phyloP scores from a whole-genome alignment of 2,797 vertebrate genomes.

The Parauchenoglanis ngamensis region DNA sequence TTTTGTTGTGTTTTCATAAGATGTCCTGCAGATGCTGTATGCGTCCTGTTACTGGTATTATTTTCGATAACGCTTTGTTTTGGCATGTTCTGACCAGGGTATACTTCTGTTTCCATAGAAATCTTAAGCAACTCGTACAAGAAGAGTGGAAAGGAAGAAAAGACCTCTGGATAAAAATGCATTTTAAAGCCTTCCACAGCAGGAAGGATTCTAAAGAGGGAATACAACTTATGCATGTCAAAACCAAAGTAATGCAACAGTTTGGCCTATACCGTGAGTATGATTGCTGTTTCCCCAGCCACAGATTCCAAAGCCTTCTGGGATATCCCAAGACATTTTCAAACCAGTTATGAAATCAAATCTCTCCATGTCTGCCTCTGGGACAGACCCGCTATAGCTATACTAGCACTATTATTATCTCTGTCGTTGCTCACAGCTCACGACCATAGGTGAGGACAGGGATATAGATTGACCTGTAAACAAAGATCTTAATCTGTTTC shows the following conservation, averaged over 20 bases:
- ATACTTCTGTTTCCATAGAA: slow-evolving; percentile 6
- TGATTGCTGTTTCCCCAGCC: not conserved
- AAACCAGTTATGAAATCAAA: not conserved
- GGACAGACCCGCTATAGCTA: not conserved
- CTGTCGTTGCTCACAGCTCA: no score
- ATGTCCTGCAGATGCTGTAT: not conserved
- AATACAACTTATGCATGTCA: slow-evolving; percentile 71
- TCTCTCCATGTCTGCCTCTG: not conserved
- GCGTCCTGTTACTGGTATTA: not conserved
- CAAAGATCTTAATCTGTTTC: no score
- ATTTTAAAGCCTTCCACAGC: slow-evolving; percentile 82
- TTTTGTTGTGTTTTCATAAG: not conserved
- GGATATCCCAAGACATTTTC: not conserved
- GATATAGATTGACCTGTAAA: no score
- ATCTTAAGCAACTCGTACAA: slow-evolving; percentile 45
- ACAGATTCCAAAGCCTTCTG: not conserved
- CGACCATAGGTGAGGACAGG: no score
- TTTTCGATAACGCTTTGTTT: not conserved
- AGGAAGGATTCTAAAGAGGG: slow-evolving; percentile 73
- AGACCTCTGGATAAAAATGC: slow-evolving; percentile 87
- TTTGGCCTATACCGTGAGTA: slow-evolving; percentile 77
- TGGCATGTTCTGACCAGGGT: not conserved
- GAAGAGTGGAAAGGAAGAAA: slow-evolving; percentile 77
- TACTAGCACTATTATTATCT: not conserved
- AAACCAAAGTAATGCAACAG: slow-evolving; percentile 72